Base-by-base conservation (phyloP, 2,888 invertebrate species). In the Miltochrista miniata region DNA sequence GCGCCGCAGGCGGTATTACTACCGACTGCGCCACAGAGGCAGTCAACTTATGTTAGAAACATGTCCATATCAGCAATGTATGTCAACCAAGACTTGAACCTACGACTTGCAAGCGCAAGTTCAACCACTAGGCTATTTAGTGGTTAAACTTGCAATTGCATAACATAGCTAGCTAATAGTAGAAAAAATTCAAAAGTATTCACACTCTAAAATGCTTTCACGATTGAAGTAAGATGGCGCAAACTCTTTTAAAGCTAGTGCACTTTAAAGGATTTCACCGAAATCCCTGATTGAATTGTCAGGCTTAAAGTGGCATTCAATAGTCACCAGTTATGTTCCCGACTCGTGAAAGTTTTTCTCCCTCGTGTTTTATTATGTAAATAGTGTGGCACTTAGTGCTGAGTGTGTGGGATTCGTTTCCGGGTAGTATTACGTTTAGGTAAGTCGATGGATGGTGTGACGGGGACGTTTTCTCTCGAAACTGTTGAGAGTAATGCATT, bases 281-380 rank as follows among this genome's bases (percentile, higher is more conserved):
- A 68, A 68, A 66, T 66, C 69, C 59, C 54, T 45, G 60, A 67
- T 60, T 62, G 61, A 63, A 62, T 59, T 51, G 54, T 60, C 58
- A 52, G 38, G 40, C 55, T 56, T 59, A 59, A 56, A 60, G 59
- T 59, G 61, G 52, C 54, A 34, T 58, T 61, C 59, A 61, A 47
- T 49, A 59, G 64, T 62, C 64, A 37, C 48, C 49, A 65, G 62
- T 64, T 64, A 33, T 45, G 38, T 56, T 49, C 30, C 15, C 35
- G 56, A 53, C 31, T 36, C 50, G 43, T 10, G 34, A n/a, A 51
- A 63, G 54, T 61, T 67, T 67, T 71, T 68, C 52, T 59, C 60
- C 61, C 56, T 55, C 62, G 72, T 74, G 72, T 77, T 77, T 75
- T 77, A 75, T 71, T 77, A 78, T 78, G 78, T 73, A 78, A 77